A percentile compares a stretch with the other conserved stretches of the same genome.
These are phyloP conservation scores for Sus cebifrons DNA, from an alignment of 2,797 vertebrate species.

Conservation along the genomic window DNA sequence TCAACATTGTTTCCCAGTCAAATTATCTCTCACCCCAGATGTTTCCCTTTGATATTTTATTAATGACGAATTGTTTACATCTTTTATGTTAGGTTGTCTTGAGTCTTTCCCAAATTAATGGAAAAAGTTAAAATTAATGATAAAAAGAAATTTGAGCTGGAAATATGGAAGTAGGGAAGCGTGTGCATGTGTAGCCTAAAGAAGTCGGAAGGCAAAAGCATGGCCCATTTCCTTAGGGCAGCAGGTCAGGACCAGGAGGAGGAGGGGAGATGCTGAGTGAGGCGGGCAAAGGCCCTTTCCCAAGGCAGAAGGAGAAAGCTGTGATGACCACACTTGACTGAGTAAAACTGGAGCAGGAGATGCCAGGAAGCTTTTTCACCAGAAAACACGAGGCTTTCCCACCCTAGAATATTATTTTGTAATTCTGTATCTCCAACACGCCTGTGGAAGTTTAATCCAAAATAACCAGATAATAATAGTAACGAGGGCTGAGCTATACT, in stretches of 20 bases:
- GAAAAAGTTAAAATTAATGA: neutral
- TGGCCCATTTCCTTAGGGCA: neutral
- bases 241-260: neutral
- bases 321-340: neutral
- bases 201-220: neutral
- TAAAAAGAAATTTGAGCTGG: neutral
- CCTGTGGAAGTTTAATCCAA: neutral
- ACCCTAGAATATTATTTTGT: fast-evolving
- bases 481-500: neutral
- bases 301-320: neutral
- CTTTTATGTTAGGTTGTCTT: neutral
- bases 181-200: no score
- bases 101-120: neutral
- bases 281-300: fast-evolving
- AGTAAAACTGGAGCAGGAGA: neutral
- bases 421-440: neutral
- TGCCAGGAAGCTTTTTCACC: neutral
- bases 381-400: neutral
- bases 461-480: neutral
- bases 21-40: neutral
- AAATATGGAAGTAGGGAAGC: neutral
- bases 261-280: no score
- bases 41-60: neutral
- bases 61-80: neutral
- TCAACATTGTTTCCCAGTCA: neutral